Evolutionary conservation across 2,113 vertebrate species (phyloP).

Genomic region (Menidia beryllina): DNA sequence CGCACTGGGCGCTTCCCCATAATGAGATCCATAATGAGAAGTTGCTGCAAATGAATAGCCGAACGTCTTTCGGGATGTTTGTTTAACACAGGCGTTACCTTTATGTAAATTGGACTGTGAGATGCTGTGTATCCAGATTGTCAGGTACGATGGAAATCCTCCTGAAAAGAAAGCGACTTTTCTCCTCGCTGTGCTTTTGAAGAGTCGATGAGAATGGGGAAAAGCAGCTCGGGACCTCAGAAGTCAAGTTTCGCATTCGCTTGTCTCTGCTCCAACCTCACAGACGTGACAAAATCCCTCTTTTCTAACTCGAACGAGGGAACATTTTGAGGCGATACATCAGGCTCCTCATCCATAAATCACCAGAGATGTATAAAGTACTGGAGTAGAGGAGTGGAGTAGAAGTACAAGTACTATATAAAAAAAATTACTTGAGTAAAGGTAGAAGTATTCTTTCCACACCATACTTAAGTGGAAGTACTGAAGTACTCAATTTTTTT

Average conservation of each 20-base stretch:
- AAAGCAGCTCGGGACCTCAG: conserved; percentile 9
- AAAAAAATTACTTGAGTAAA: no score
- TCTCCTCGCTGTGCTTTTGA: conserved; percentile 1
- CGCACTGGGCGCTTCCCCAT: conserved; percentile 76
- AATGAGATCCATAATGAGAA: conserved; percentile 76
- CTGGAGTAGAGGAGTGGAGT: no score
- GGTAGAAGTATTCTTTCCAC: no score
- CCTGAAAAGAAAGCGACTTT: neutral
- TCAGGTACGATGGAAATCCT: conserved; percentile 27
- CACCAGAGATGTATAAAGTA: no score
- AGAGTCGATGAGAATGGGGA: neutral
- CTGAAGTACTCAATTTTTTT: no score
- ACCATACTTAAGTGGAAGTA: no score
- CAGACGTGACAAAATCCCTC: conserved; percentile 40
- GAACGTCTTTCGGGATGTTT: conserved; percentile 71
- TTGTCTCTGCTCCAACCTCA: conserved; percentile 25
- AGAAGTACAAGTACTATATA: no score
- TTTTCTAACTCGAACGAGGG: conserved; percentile 41
- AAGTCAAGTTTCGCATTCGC: conserved; percentile 41
- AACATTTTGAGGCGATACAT: conserved; percentile 38
- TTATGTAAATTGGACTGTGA: conserved; percentile 48
- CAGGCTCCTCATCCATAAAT: conserved; percentile 59
- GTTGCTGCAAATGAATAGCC: conserved; percentile 68
- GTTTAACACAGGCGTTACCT: conserved; percentile 73
- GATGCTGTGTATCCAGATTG: conserved; percentile 32